Percentiles rank a stretch among this genome's conserved stretches.
Conservation (phyloP, 2,113 vertebrate species). For the Callaeas wilsoni region DNA sequence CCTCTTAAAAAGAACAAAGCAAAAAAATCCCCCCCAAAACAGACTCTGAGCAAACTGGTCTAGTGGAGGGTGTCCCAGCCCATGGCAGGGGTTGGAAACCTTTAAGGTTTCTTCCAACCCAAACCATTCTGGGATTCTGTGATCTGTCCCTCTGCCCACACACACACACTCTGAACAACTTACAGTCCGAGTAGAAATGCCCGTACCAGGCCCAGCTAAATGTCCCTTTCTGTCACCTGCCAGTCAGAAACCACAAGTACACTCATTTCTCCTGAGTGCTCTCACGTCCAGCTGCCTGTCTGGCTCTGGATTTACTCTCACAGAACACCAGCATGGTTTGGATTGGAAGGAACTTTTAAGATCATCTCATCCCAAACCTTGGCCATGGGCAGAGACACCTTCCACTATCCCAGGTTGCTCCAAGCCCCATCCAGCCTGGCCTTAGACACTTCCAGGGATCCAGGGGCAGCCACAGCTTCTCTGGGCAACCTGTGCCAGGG, state of each 20-base stretch:
- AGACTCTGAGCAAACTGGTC: background rate
- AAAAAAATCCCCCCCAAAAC: accelerated
- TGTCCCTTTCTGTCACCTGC: background rate
- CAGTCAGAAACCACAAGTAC: background rate
- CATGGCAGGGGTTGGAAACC: background rate
- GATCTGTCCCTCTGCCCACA: background rate
- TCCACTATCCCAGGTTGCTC: accelerated
- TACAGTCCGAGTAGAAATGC: background rate
- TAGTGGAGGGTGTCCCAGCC: background rate
- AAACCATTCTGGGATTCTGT: background rate
- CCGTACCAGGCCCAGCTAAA: background rate
- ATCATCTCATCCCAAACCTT: background rate
- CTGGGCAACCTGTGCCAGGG: background rate
- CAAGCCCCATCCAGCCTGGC: accelerated
- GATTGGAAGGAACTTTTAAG: background rate
- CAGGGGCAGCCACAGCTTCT: background rate
- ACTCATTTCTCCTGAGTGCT: background rate
- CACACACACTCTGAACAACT: background rate
- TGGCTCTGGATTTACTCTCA: background rate
- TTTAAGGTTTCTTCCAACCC: background rate
- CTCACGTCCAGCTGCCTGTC: background rate
- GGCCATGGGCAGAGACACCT: background rate
- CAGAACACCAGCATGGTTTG: background rate
- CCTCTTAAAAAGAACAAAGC: background rate
- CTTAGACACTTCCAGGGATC: background rate